Conservation (phyloP, 2,888 invertebrate genomes). For the Rotaria sp. region DNA sequence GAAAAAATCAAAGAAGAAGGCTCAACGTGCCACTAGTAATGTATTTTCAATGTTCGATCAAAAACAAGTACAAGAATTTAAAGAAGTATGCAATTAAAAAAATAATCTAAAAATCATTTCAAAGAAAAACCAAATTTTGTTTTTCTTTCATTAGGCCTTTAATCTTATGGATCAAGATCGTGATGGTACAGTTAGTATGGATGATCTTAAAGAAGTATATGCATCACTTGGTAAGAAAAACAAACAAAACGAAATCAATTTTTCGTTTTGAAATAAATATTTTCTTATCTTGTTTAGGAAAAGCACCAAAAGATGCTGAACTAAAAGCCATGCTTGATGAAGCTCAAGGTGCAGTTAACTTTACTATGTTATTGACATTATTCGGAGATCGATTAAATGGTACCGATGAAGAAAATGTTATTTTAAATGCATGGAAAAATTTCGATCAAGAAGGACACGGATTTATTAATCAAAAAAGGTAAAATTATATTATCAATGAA, state of each 20-base stretch:
- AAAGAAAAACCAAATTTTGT: neutral
- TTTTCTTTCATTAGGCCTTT: conserved; percentile 52
- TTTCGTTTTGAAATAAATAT: neutral
- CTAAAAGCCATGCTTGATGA: conserved; percentile 55
- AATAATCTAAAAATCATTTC: neutral
- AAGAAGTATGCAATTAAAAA: conserved; percentile 50
- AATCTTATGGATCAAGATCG: conserved; percentile 60
- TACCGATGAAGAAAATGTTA: conserved; percentile 58
- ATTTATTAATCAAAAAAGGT: conserved; percentile 29
- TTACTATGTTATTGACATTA: conserved; percentile 55
- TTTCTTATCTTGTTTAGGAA: conserved; percentile 42
- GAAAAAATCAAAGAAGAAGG: conserved; percentile 44
- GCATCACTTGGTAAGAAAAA: conserved; percentile 54
- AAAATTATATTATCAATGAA: neutral
- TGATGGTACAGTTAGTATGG: conserved; percentile 58
- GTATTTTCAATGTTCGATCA: conserved; percentile 59
- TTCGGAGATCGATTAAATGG: conserved; percentile 56
- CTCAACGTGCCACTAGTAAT: conserved; percentile 56
- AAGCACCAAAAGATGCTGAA: conserved; percentile 49
- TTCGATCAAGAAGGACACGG: conserved; percentile 55
- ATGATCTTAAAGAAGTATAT: conserved; percentile 59
- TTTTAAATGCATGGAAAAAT: conserved; percentile 59
- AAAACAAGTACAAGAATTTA: conserved; percentile 60
- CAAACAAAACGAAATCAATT: neutral
- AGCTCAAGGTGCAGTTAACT: conserved; percentile 54